Percentiles rank a stretch among this genome's conserved stretches.
Evolutionary conservation across 1,140 invertebrate species (phyloP).

Genomic region (Drosophila obscura): DNA sequence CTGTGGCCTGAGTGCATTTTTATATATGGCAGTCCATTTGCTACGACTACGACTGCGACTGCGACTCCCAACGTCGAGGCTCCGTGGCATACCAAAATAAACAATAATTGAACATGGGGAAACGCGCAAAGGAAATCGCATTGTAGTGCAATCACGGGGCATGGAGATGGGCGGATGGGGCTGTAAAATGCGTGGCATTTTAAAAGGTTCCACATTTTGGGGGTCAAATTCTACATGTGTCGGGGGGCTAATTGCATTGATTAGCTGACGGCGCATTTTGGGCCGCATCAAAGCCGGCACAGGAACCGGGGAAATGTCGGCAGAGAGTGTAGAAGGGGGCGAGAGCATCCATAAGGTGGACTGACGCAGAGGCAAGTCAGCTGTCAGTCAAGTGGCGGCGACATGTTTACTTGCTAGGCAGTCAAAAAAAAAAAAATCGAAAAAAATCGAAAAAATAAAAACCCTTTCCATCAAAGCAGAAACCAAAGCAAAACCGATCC

Average conservation of each 20-base stretch:
- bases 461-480: conserved; percentile 35
- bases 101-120: conserved; percentile 73
- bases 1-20: conserved; percentile 79
- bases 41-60: conserved; percentile 7
- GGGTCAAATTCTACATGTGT: conserved; percentile 48
- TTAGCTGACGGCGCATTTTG: conserved; percentile 80
- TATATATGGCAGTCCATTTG: conserved; percentile 81
- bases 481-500: not conserved
- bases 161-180: conserved; percentile 7
- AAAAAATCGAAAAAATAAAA: conserved; percentile 29
- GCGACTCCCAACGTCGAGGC: not conserved
- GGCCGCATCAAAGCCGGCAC: conserved; percentile 67
- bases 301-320: conserved; percentile 23
- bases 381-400: conserved; percentile 80
- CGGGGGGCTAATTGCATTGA: conserved; percentile 80
- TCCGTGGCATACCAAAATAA: conserved; percentile 69
- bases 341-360: conserved; percentile 12
- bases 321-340: conserved; percentile 2
- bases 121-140: conserved; percentile 47
- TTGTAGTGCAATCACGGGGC: conserved; percentile 30
- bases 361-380: conserved; percentile 58
- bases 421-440: conserved; percentile 24
- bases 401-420: conserved; percentile 74
- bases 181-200: conserved; percentile 77
- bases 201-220: conserved; percentile 81